phyloP scores from a whole-genome alignment of 2,797 vertebrate species.

The Channa striata region DNA sequence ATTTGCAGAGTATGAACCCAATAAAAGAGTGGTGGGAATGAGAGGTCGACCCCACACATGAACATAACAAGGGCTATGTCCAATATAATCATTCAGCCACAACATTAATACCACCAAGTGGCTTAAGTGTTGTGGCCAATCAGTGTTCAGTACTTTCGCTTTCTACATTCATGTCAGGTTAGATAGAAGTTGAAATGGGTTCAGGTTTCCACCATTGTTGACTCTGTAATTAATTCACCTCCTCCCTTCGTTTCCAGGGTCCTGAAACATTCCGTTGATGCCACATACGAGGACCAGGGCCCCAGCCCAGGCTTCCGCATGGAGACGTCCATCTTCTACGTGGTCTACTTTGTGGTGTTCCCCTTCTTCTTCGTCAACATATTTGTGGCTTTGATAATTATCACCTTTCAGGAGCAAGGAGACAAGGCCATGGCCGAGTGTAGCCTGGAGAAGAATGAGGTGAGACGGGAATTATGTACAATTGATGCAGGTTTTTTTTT shows the following conservation, averaged over 20 bases:
- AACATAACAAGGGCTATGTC: neutral
- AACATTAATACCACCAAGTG: too few relatives aligned
- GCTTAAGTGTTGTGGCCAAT: too few relatives aligned
- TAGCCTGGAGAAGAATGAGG: conserved; percentile 99
- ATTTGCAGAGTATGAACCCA: neutral
- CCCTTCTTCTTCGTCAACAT: conserved; percentile 99
- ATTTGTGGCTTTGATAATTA: conserved; percentile 99
- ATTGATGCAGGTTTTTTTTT: neutral
- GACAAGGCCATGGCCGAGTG: conserved; percentile 99
- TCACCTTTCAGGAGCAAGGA: conserved; percentile 99
- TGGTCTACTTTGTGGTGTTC: conserved; percentile 99
- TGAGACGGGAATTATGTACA: conserved; percentile 62
- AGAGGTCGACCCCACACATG: neutral
- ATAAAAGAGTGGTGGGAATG: neutral
- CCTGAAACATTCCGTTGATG: conserved; percentile 96
- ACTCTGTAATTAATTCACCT: neutral
- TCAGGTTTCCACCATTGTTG: too few relatives aligned
- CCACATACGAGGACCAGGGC: conserved; percentile 96
- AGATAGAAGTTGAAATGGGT: too few relatives aligned
- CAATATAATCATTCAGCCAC: neutral
- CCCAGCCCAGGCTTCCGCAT: conserved; percentile 97
- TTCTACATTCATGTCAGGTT: too few relatives aligned
- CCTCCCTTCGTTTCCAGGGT: conserved; percentile 85
- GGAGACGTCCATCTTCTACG: conserved; percentile 99
- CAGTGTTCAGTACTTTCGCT: too few relatives aligned